Evolutionary conservation across 2,797 vertebrate species (phyloP), one percentile per base, ranked within the genome.

Genomic region (Spinibarbus caldwelli): DNA sequence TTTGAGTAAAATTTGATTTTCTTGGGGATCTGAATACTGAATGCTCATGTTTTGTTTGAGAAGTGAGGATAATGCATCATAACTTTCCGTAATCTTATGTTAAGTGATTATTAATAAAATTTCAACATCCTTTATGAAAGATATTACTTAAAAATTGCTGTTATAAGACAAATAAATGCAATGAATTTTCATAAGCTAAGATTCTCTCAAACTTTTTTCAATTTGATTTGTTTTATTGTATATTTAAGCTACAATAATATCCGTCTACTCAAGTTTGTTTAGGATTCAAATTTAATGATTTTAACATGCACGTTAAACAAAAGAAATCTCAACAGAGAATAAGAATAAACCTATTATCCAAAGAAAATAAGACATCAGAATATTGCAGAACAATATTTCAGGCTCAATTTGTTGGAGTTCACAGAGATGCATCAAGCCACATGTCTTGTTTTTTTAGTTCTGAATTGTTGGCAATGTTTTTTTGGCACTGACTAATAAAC

Each of bases 341-440:
- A 26, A 17, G 4, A 72, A 72, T 17, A 15, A 29, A 70, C 67
- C 38, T 71, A 26, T 41, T n/a, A n/a, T 47, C 43, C 31, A 49
- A 76, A 76, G 23, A 76, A 76, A 54, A 34, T 36, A n/a, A 76
- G n/a, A n/a, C n/a, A n/a, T n/a, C n/a, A n/a, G n/a, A 23, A 15
- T 12, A 76, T 12, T 34, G 10, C 29, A 76, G 47, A 54, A 54
- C 54, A 43, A 43, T 59, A 57, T 59, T 78, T 29, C 12, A 78
- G 54, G 23, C 34, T 59, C 23, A 38, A 7, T 57, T n/a, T 41
- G 21, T 78, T 19, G n/a, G 4, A 62, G n/a, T 41, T 17, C 54
- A 62, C 41, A 62, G n/a, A 17, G n/a, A 26, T 41, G 5, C 36
- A n/a, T 17, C n/a, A 21, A 62, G 12, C n/a, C n/a, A 62, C 23